Evolutionary conservation across 2,797 vertebrate species (phyloP).

Genomic region (Geotrypetes seraphini): DNA sequence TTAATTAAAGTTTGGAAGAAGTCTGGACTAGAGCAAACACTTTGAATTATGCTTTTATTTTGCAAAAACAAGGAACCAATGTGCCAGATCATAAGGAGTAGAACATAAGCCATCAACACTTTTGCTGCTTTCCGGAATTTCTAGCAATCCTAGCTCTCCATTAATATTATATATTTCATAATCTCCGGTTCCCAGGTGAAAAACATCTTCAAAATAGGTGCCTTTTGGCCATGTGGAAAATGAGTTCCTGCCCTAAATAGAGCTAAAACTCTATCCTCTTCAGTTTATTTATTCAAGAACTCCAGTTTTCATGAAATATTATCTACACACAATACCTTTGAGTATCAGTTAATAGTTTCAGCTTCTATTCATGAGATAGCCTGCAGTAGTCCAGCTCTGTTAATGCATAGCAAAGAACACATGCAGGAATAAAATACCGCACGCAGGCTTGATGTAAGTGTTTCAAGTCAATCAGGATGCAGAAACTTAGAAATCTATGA

Average conservation of each 20-base stretch:
- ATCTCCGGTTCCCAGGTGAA: constrained; percentile 12
- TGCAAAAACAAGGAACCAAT: too few relatives aligned
- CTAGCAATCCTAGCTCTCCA: too few relatives aligned
- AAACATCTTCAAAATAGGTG: background rate
- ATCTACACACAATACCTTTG: constrained; percentile 16
- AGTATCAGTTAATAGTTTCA: constrained; percentile 6
- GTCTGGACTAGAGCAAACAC: too few relatives aligned
- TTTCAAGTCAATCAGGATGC: constrained; percentile 8
- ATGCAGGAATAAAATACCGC: constrained; percentile 12
- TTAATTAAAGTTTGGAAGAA: too few relatives aligned
- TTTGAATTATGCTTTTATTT: too few relatives aligned
- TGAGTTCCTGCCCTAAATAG: constrained; percentile 1
- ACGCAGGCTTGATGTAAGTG: background rate
- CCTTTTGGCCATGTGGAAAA: constrained; percentile 14
- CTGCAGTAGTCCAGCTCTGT: constrained; percentile 6
- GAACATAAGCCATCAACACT: too few relatives aligned
- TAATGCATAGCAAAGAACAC: constrained; percentile 10
- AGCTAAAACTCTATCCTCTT: constrained; percentile 1
- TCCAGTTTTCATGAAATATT: constrained; percentile 11
- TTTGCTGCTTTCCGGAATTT: too few relatives aligned
- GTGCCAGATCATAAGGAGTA: too few relatives aligned
- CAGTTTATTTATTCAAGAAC: constrained; percentile 11
- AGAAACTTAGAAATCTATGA: constrained; percentile 12
- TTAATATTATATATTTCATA: constrained; percentile 4
- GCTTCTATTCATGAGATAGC: constrained; percentile 5